A percentile compares a stretch with the other conserved stretches of the same genome.
These are phyloP conservation scores for Drosophila multiciliata DNA, from an alignment of 2,888 invertebrate species.

Conservation along the genomic window DNA sequence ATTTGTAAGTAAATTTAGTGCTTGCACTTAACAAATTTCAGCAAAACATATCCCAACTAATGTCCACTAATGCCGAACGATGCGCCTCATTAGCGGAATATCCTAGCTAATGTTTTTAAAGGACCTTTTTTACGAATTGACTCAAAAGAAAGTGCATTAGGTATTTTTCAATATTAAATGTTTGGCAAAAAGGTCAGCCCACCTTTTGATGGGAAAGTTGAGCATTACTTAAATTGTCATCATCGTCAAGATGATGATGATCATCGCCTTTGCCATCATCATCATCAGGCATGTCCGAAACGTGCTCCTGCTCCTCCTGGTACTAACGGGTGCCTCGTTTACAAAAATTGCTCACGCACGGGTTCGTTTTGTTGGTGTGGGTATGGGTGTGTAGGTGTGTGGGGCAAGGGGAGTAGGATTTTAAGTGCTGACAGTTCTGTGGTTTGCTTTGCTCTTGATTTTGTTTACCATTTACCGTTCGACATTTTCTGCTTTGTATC, in stretches of 20 bases:
- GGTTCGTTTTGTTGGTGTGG: conserved; percentile 40
- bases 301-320: conserved; percentile 50
- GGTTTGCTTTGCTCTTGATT: conserved; percentile 61
- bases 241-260: conserved; percentile 26
- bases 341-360: conserved; percentile 77
- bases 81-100: conserved; percentile 43
- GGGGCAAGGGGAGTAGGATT: conserved; percentile 15
- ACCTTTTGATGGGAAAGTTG: conserved; percentile 32
- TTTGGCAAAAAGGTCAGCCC: conserved; percentile 40
- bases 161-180: conserved; percentile 60
- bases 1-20: background rate
- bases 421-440: conserved; percentile 60
- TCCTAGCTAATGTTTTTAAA: conserved; percentile 39
- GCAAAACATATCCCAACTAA: conserved; percentile 19
- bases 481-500: conserved; percentile 61
- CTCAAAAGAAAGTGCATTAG: conserved; percentile 38
- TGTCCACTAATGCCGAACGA: conserved; percentile 28
- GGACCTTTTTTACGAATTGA: conserved; percentile 24
- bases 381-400: background rate
- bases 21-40: conserved; percentile 12
- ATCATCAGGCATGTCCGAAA: conserved; percentile 44
- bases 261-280: conserved; percentile 26
- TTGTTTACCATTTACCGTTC: conserved; percentile 64
- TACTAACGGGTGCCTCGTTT: conserved; percentile 52
- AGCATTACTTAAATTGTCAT: conserved; percentile 37